These are phyloP conservation scores for Gallinago stenura DNA, from an alignment of 2,797 vertebrate genomes.

Conservation along the genomic window DNA sequence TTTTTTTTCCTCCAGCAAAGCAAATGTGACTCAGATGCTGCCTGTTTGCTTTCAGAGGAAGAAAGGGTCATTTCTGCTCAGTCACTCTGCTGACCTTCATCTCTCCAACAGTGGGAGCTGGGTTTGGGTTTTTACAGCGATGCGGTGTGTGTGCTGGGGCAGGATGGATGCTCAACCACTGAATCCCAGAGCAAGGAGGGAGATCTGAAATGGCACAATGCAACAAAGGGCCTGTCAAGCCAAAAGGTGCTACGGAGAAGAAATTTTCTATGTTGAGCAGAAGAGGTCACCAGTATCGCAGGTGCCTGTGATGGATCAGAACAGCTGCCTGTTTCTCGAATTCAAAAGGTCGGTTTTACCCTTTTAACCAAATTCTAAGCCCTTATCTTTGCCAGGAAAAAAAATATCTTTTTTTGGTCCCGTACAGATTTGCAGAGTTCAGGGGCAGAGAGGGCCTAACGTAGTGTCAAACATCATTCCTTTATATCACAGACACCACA, in stretches of 20 bases:
- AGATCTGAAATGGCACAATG: not conserved
- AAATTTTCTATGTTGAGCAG: not conserved
- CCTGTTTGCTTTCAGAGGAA: not conserved
- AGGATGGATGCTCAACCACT: not conserved
- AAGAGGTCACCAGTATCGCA: not conserved
- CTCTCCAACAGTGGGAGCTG: accelerated
- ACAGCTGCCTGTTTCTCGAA: not conserved
- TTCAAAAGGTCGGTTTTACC: not conserved
- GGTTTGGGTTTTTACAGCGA: not conserved
- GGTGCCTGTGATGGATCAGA: not conserved
- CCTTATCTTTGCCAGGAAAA: not conserved
- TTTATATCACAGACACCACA: not conserved
- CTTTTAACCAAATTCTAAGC: not conserved
- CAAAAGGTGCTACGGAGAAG: not conserved
- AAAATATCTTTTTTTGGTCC: not conserved
- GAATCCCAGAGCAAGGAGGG: not conserved
- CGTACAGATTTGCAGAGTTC: not conserved
- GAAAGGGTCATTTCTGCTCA: not conserved
- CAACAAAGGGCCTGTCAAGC: not conserved
- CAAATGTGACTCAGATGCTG: not conserved
- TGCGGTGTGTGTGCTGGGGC: not conserved
- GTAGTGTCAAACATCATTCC: not conserved
- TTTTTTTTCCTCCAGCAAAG: not conserved
- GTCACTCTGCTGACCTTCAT: not conserved
- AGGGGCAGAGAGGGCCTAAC: not conserved